Percentiles rank a stretch among this genome's conserved stretches.
Conservation (phyloP, 2,888 invertebrate genomes). For the Lysandra coridon region DNA sequence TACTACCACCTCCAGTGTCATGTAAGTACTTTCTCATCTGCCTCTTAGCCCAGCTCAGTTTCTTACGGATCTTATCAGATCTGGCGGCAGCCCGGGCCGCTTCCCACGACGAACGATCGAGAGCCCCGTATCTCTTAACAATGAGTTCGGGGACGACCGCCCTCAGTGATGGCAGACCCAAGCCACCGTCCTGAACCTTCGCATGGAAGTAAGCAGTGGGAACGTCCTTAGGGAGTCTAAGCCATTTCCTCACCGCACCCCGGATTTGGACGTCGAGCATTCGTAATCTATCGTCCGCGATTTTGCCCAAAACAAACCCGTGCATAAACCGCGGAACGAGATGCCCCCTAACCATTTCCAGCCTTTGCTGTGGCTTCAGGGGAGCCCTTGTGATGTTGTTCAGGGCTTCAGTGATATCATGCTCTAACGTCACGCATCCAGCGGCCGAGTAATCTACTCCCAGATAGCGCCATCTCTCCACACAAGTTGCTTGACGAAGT, state of each 20-base stretch:
- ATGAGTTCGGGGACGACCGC: conserved; percentile 43
- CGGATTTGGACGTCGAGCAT: conserved; percentile 39
- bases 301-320: no score
- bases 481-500: conserved; percentile 44
- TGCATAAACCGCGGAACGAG: conserved; percentile 53
- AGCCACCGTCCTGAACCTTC: conserved; percentile 40
- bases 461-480: conserved; percentile 47
- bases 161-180: conserved; percentile 46
- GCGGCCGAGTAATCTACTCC: conserved; percentile 48
- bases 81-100: conserved; percentile 3
- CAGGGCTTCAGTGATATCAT: conserved; percentile 44
- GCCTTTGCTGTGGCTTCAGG: conserved; percentile 48
- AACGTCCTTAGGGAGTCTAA: conserved; percentile 46
- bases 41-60: conserved; percentile 38
- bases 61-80: conserved; percentile 40
- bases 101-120: conserved; percentile 36
- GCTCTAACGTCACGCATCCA: conserved; percentile 46
- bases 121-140: conserved; percentile 41
- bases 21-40: conserved; percentile 32
- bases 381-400: conserved; percentile 47
- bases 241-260: conserved; percentile 44
- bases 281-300: not conserved
- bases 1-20: not conserved
- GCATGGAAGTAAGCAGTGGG: conserved; percentile 51
- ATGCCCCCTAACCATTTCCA: conserved; percentile 47